Conservation (phyloP, 2,888 invertebrate genomes). For the Napeogenes sylphis region DNA sequence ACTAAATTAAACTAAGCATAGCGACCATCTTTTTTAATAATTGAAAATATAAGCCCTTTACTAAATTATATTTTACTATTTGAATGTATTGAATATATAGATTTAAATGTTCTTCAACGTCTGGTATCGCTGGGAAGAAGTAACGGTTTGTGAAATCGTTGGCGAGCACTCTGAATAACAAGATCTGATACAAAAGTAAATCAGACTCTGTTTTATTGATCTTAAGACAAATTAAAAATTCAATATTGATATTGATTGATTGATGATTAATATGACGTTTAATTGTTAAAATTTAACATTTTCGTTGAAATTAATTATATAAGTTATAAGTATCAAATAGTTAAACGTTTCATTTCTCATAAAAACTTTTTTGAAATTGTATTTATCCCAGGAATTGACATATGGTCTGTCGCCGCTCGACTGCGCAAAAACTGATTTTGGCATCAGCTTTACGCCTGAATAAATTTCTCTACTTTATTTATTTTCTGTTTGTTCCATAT, state of each 20-base stretch:
- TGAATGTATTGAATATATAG: no score
- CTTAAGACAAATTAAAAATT: no score
- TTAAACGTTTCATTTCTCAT: not conserved
- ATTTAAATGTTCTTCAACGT: no score
- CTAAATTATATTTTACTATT: no score
- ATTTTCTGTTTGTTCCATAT: not conserved
- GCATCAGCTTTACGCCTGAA: slow-evolving; percentile 19
- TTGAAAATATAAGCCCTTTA: no score
- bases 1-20: not conserved
- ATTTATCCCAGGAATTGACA: slow-evolving; percentile 13
- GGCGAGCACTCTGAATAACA: slow-evolving; percentile 21
- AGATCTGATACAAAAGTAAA: slow-evolving; percentile 12
- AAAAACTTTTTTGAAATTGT: not conserved
- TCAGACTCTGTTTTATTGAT: not conserved
- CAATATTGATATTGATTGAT: no score
- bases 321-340: no score
- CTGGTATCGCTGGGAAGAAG: slow-evolving; percentile 11
- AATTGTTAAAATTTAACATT: no score
- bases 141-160: slow-evolving; percentile 21
- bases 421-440: slow-evolving; percentile 12
- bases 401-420: slow-evolving; percentile 13
- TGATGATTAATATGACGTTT: no score
- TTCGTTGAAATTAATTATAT: no score
- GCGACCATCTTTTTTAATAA: no score
- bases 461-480: slow-evolving; percentile 13